Conservation (phyloP, 2,113 vertebrate species). For the Gracilinanus agilis region DNA sequence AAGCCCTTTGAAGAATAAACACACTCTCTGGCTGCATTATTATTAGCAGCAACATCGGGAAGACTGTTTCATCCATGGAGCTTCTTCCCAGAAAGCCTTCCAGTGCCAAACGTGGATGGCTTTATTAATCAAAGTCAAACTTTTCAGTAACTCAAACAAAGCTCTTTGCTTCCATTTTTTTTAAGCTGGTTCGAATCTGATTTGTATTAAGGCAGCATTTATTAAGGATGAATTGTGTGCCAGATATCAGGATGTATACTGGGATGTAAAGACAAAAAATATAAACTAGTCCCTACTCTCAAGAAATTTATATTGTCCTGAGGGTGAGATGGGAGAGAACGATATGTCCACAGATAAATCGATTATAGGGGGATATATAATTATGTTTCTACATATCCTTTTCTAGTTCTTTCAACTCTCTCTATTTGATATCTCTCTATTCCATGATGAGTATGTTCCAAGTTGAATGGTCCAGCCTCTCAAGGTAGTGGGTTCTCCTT, state of each 20-base stretch:
- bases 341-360: background rate
- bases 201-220: background rate
- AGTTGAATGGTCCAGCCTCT: background rate
- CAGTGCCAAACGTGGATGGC: constrained; percentile 1
- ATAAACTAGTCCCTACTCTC: background rate
- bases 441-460: background rate
- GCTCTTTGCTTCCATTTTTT: constrained; percentile 18
- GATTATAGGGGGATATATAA: background rate
- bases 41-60: constrained; percentile 7
- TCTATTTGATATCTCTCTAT: background rate
- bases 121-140: constrained; percentile 28
- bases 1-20: constrained; percentile 58
- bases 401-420: background rate
- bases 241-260: constrained; percentile 13
- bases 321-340: background rate
- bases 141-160: constrained; percentile 10
- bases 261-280: constrained; percentile 6
- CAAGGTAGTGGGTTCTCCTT: background rate
- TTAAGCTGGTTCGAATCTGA: constrained; percentile 11
- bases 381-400: background rate
- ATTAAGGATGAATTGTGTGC: background rate
- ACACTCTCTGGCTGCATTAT: background rate
- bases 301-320: background rate
- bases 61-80: constrained; percentile 29
- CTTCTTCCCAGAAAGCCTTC: constrained; percentile 14